phyloP scores from a whole-genome alignment of 2,113 vertebrate genomes.

The Leptosomus discolor region DNA sequence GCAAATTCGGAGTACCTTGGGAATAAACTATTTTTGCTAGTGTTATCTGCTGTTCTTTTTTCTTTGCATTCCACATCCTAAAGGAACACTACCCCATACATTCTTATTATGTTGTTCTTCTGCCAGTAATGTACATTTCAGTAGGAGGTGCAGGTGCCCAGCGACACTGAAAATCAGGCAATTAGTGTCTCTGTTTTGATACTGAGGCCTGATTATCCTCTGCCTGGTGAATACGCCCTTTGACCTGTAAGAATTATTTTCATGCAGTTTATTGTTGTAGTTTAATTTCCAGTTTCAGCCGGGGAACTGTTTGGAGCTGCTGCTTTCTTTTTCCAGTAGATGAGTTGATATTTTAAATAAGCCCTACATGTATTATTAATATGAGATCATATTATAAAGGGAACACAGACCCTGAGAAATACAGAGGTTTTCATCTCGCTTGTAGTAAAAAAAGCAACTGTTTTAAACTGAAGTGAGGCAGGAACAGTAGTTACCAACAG shows the following conservation, averaged over 20 bases:
- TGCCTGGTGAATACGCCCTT: slow-evolving; percentile 4
- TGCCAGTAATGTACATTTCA: neutral
- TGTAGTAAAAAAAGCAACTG: neutral
- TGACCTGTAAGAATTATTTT: slow-evolving; percentile 37
- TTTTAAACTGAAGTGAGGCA: neutral
- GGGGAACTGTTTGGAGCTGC: neutral
- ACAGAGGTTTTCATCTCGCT: neutral
- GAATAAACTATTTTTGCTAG: neutral
- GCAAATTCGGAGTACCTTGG: neutral
- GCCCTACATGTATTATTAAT: slow-evolving; percentile 49
- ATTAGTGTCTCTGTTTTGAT: slow-evolving; percentile 26
- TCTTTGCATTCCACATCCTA: neutral
- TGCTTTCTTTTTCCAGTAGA: neutral
- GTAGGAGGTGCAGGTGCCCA: neutral
- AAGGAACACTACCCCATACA: neutral
- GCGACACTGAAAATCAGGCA: slow-evolving; percentile 35
- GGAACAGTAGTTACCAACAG: neutral
- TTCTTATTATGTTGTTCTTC: slow-evolving; percentile 11
- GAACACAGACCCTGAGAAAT: neutral
- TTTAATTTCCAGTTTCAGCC: slow-evolving; percentile 39
- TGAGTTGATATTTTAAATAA: slow-evolving; percentile 49
- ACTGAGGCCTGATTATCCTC: slow-evolving; percentile 35
- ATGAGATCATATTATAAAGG: neutral
- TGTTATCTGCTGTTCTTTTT: neutral
- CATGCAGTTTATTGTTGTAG: slow-evolving; percentile 18